Conservation (phyloP, 2,797 vertebrate species). For the Euphonia xanthogaster region DNA sequence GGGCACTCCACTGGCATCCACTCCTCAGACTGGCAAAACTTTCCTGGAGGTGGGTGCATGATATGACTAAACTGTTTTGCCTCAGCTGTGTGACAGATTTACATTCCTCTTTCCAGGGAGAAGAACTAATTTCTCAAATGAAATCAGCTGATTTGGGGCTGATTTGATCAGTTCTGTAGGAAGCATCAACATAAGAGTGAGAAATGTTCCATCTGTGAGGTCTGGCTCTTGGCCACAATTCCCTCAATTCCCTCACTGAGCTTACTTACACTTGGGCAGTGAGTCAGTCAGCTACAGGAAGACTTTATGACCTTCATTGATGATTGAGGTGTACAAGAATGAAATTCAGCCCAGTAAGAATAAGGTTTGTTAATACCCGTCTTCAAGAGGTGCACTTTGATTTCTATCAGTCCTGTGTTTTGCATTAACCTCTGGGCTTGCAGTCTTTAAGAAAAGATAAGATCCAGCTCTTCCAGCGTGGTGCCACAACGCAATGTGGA, state of each 20-base stretch:
- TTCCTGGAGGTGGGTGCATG: neutral
- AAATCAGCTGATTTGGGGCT: neutral
- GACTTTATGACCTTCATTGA: neutral
- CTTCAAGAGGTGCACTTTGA: neutral
- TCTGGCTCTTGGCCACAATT: neutral
- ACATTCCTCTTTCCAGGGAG: neutral
- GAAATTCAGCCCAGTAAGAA: neutral
- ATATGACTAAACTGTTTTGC: neutral
- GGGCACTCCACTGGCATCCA: neutral
- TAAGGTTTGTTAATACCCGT: neutral
- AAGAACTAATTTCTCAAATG: neutral
- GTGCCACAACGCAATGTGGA: neutral
- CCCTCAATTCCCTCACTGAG: neutral
- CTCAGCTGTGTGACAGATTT: neutral
- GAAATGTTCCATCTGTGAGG: neutral
- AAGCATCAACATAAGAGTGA: slow-evolving; percentile 5
- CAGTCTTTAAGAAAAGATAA: neutral
- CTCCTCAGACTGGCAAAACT: neutral
- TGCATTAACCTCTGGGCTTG: neutral
- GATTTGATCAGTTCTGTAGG: slow-evolving; percentile 9
- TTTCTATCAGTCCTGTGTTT: neutral
- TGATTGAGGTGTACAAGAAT: neutral
- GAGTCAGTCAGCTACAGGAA: neutral
- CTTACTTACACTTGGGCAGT: neutral
- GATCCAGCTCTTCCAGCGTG: neutral